phyloP scores from a whole-genome alignment of 2,113 vertebrate genomes.

The Bothrops jararaca region DNA sequence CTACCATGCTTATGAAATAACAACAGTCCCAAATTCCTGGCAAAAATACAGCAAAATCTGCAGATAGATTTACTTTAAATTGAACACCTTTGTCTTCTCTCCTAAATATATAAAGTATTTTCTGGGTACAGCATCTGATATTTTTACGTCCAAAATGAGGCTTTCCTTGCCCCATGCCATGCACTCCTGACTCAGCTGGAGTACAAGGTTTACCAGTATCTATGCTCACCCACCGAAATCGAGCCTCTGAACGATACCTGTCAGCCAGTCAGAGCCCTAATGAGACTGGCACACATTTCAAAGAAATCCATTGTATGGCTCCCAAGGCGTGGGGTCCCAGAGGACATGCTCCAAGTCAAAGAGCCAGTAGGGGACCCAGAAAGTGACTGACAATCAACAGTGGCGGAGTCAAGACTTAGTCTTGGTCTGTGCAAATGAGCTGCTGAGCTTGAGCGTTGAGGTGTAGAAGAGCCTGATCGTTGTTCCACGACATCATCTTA shows the following conservation, averaged over 20 bases:
- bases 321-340: slow-evolving; percentile 80
- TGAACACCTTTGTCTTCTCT: not conserved
- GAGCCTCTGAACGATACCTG: not conserved
- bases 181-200: not conserved
- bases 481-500: slow-evolving; percentile 89
- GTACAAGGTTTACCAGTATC: not conserved
- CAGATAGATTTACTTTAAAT: not conserved
- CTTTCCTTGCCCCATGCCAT: not conserved
- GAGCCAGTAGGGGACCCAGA: slow-evolving; percentile 85
- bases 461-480: slow-evolving; percentile 90
- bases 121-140: not conserved
- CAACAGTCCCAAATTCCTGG: not conserved
- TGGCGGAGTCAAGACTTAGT: slow-evolving; percentile 84
- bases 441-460: slow-evolving; percentile 88
- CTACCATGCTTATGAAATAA: not conserved
- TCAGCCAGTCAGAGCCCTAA: slow-evolving; percentile 94
- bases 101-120: not conserved
- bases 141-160: not conserved
- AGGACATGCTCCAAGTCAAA: slow-evolving; percentile 73
- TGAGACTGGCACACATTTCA: slow-evolving; percentile 98
- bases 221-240: not conserved
- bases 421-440: slow-evolving; percentile 85
- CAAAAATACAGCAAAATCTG: slow-evolving; percentile 6
- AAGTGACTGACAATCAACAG: slow-evolving; percentile 73
- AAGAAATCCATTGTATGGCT: slow-evolving; percentile 99